Evolutionary conservation across 2,113 vertebrate genomes (phyloP).

Genomic region (Nannospalax galili): DNA sequence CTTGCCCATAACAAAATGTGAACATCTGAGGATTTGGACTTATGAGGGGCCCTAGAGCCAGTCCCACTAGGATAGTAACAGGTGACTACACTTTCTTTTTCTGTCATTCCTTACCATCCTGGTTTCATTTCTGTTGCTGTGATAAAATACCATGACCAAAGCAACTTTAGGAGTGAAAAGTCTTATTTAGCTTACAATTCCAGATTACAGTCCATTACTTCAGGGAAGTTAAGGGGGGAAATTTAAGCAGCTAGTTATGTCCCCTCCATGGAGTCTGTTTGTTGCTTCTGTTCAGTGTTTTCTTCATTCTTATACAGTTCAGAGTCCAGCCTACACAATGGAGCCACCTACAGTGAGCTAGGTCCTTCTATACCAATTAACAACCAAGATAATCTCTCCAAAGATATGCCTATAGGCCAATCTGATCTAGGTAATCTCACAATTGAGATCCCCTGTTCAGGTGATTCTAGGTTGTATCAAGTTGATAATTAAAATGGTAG

Average conservation of each 20-base stretch:
- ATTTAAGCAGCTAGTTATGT: not conserved
- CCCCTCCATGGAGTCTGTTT: not conserved
- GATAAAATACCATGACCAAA: not conserved
- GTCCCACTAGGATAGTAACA: not conserved
- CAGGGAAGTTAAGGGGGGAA: not conserved
- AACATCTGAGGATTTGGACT: not conserved
- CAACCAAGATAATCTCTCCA: not conserved
- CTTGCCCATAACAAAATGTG: not conserved
- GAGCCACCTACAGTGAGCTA: not conserved
- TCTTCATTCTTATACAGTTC: no score
- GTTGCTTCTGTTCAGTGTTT: no score
- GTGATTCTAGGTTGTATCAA: not conserved
- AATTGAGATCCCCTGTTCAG: not conserved
- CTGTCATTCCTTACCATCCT: not conserved
- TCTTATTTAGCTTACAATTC: not conserved
- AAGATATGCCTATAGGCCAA: not conserved
- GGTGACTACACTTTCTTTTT: not conserved
- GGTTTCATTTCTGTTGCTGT: not conserved
- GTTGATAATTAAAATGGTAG: no score
- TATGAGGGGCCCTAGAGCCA: not conserved
- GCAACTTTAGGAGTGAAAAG: not conserved
- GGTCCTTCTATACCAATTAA: no score
- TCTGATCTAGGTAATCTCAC: not conserved
- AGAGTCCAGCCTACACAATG: not conserved
- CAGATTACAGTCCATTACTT: not conserved